Evolutionary conservation across 2,888 invertebrate genomes (phyloP), one percentile per base, ranked within the genome.

Genomic region (Oscheius myriophilus): DNA sequence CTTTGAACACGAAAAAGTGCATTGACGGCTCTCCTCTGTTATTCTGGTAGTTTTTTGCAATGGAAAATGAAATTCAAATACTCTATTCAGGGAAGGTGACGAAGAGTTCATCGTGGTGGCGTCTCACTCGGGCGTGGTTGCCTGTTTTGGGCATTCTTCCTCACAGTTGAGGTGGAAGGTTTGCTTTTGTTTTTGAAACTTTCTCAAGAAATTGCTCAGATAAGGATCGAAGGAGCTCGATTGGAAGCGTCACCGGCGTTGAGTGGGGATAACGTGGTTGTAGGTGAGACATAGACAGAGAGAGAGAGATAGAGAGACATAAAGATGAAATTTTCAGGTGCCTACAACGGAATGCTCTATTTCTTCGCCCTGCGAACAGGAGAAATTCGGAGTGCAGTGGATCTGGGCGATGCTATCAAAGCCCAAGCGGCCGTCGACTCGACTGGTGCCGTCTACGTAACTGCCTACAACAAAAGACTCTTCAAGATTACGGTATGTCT

Each of bases 71-170:
- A 51, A 51, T 18, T 16, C 21, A 51, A 11, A 16, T 51, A 14
- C 11, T 9, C 14, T 18, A 18, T 62, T 49, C 52, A 63, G 52
- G 39, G 16, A 51, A 2, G 14, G 51, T 18, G 62, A 41, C 0
- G 52, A 52, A 6, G 51, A 52, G 2, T 39, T 46, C 23, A 52
- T 52, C 18, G 52, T 63, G 39, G 52, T 33, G 2, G 62, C 52
- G 7, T 63, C 62, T n/a, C 51, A 63, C 33, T 63, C 62, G n/a
- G 62, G 51, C 23, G 51, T 51, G 41, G 51, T 63, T 21, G 25
- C 46, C 33, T 52, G 52, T 11, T 25, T 26, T 9, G 46, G 51
- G 21, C 51, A 52, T 18, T 46, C 62, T 7, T 26, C 6, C 16
- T 1, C 21, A 2, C 12, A 12, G 11, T 25, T 63, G 16, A 11